phyloP scores from a whole-genome alignment of 2,888 invertebrate species.

The Trachelus stipa region DNA sequence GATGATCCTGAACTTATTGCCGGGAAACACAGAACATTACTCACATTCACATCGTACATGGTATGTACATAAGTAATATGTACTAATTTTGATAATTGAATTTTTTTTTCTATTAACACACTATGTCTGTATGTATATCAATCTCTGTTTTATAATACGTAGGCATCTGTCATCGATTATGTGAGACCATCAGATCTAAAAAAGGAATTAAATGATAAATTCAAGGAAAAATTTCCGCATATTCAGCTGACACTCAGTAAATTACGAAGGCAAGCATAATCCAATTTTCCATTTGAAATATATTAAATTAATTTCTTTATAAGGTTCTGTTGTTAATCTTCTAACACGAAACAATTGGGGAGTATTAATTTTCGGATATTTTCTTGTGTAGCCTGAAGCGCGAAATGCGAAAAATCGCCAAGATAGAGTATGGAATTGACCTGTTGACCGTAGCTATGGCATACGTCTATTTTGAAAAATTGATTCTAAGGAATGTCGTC shows the following conservation, averaged over 20 bases:
- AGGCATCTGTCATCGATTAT: constrained; percentile 95
- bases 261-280: constrained; percentile 81
- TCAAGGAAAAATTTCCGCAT: constrained; percentile 93
- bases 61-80: constrained; percentile 47
- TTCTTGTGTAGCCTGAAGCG: constrained; percentile 82
- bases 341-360: neutral
- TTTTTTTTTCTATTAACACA: neutral
- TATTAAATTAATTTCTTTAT: neutral
- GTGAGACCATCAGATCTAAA: constrained; percentile 95
- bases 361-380: neutral
- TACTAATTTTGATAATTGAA: neutral
- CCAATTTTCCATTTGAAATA: neutral
- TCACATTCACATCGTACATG: constrained; percentile 91
- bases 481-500: constrained; percentile 90
- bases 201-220: constrained; percentile 97
- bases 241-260: constrained; percentile 96
- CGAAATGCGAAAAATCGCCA: constrained; percentile 94
- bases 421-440: constrained; percentile 85
- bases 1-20: constrained; percentile 94
- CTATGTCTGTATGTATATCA: neutral
- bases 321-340: constrained; percentile 12
- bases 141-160: constrained; percentile 38
- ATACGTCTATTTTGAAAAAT: constrained; percentile 98
- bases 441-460: constrained; percentile 94
- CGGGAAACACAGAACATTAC: constrained; percentile 86